Percentiles rank a stretch among this genome's conserved stretches.
phyloP scores from a whole-genome alignment of 2,888 invertebrate genomes.

The Lathronympha strigana region DNA sequence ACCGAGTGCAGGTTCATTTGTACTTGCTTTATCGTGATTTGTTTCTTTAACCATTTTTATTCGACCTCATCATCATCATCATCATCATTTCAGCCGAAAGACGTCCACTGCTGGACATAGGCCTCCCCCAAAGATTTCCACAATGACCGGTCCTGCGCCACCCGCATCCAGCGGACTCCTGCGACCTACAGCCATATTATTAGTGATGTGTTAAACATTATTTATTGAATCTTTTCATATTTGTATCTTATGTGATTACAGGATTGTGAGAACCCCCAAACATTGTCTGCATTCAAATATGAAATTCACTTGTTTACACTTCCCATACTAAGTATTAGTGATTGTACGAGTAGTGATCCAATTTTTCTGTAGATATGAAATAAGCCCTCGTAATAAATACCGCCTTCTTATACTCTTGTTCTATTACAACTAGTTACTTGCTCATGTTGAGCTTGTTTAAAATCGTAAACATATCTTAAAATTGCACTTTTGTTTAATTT shows the following conservation, averaged over 20 bases:
- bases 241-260: neutral
- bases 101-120: too few relatives aligned
- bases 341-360: neutral
- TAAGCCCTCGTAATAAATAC: neutral
- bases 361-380: neutral
- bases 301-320: neutral
- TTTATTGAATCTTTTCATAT: neutral
- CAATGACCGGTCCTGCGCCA: too few relatives aligned
- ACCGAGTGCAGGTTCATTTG: slow-evolving; percentile 9
- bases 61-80: too few relatives aligned
- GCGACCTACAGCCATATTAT: neutral
- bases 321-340: neutral
- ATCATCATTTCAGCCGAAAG: too few relatives aligned
- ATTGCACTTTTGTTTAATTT: too few relatives aligned
- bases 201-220: neutral
- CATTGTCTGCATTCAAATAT: neutral
- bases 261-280: neutral
- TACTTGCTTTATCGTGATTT: slow-evolving; percentile 10
- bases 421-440: too few relatives aligned
- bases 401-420: neutral
- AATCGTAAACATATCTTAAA: too few relatives aligned
- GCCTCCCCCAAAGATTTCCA: too few relatives aligned
- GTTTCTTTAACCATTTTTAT: neutral
- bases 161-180: too few relatives aligned
- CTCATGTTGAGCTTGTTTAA: too few relatives aligned